A percentile compares a stretch with the other conserved stretches of the same genome.
phyloP scores from a whole-genome alignment of 2,888 invertebrate genomes.

The Pristionchus entomophagus region DNA sequence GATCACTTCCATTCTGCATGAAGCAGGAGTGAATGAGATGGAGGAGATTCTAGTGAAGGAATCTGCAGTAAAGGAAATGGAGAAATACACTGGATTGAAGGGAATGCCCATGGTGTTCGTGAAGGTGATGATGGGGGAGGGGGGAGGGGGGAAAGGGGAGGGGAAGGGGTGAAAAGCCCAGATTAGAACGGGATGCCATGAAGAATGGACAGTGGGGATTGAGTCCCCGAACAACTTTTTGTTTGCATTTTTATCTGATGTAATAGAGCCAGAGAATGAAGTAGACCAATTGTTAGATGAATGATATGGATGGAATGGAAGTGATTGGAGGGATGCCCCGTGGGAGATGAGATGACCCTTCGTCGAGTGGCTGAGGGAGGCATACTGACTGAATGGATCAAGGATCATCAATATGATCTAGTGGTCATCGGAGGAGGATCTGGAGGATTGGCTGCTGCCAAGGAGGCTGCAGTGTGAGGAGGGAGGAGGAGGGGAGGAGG shows the following conservation, averaged over 20 bases:
- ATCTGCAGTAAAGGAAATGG: background rate
- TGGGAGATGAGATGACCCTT: conserved; percentile 68
- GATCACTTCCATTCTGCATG: conserved; percentile 35
- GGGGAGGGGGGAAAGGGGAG: background rate
- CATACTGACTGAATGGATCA: conserved; percentile 64
- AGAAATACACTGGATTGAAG: conserved; percentile 36
- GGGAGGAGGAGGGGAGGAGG: background rate
- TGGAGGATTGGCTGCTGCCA: conserved; percentile 94
- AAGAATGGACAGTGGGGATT: too few relatives aligned
- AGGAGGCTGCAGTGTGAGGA: conserved; percentile 77
- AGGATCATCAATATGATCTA: conserved; percentile 86
- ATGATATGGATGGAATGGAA: background rate
- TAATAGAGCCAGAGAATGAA: too few relatives aligned
- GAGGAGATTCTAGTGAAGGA: conserved; percentile 41
- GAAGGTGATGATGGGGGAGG: conserved; percentile 49
- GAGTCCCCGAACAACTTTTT: too few relatives aligned
- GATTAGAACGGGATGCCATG: too few relatives aligned
- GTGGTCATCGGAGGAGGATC: conserved; percentile 96
- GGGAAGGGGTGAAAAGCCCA: background rate
- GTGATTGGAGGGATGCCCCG: conserved; percentile 67
- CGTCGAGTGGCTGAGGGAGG: conserved; percentile 58
- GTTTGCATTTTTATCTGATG: too few relatives aligned
- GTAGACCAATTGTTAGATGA: too few relatives aligned
- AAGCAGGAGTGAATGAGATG: conserved; percentile 36
- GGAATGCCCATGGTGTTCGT: conserved; percentile 58